Percentiles rank a stretch among this genome's conserved stretches.
phyloP scores from a whole-genome alignment of 1,140 invertebrate species.

The Bombus waltoni region DNA sequence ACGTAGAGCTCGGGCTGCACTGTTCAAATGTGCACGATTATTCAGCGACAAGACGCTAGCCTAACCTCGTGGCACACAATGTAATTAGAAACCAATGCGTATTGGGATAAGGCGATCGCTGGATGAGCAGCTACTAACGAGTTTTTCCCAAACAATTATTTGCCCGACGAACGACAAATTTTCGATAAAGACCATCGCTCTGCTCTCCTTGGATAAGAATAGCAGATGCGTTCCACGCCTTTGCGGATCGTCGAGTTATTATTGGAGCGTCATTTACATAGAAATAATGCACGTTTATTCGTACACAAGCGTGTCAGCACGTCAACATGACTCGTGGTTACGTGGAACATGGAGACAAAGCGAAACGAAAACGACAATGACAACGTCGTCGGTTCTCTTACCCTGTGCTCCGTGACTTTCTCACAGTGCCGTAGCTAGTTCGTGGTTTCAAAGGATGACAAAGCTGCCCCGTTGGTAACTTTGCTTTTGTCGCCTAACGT shows the following conservation, averaged over 20 bases:
- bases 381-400: slow-evolving; percentile 38
- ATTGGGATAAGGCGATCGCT: neutral
- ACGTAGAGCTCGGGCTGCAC: neutral
- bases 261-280: neutral
- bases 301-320: neutral
- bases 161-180: neutral
- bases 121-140: neutral
- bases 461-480: too few species aligned
- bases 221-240: neutral
- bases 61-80: neutral
- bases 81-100: slow-evolving; percentile 21
- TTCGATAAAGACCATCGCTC: neutral
- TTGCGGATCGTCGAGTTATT: neutral
- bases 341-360: slow-evolving; percentile 51
- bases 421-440: slow-evolving; percentile 49
- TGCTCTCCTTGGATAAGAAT: neutral
- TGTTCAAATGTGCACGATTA: slow-evolving; percentile 10
- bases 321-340: neutral
- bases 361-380: slow-evolving; percentile 60
- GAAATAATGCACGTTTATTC: slow-evolving; percentile 23
- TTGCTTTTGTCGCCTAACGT: neutral
- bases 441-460: neutral
- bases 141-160: neutral
- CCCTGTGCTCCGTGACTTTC: slow-evolving; percentile 49
- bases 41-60: neutral